Evolutionary conservation across 1,140 invertebrate species (phyloP), one percentile per base, ranked within the genome.

Genomic region (Sarcophaga bullata): DNA sequence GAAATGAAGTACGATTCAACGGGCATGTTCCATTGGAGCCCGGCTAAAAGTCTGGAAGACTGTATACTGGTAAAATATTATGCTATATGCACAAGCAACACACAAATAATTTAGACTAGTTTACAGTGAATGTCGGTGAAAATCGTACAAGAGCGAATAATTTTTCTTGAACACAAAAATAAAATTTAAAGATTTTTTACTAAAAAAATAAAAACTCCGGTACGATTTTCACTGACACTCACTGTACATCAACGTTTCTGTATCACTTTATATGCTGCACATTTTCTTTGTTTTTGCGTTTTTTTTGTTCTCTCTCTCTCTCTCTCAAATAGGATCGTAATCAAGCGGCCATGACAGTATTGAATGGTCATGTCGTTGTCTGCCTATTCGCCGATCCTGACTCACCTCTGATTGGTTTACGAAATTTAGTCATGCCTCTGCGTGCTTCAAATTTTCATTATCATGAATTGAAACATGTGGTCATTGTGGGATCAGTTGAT

Each of bases 21-120:
- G 80, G 99, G 99, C 84, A 99, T 99, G 99, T 99, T 99, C 91
- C 98, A 99, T 90, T 99, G 98, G 98, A 99, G 98, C 91, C 97
- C 98, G 58, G 97, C 98, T 68, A 95, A 97, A 90, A 96, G 95
- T 90, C 93, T 99, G 86, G 98, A 99, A 93, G 98, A 99, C 91
- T 99, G 97, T 90, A 97, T 99, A 92, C 93, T 99, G 93, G 97
- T 98, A 93, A 91, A 91, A 86, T 19, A 4, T 25, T 81, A 46
- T 15, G n/a, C n/a, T n/a, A n/a, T n/a, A n/a, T 19, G 37, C 11
- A 46, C 4, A 58, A 80, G 19, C 25, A 37, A n/a, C n/a, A 37
- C 1, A 37, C 25, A 37, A 37, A 37, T 37, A 37, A 37, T 37
- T 37, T 37, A 37, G 25, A 37, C 4, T n/a, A 37, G 4, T 37